phyloP scores from a whole-genome alignment of 2,888 invertebrate genomes.

The Nemotelus pantherinus region DNA sequence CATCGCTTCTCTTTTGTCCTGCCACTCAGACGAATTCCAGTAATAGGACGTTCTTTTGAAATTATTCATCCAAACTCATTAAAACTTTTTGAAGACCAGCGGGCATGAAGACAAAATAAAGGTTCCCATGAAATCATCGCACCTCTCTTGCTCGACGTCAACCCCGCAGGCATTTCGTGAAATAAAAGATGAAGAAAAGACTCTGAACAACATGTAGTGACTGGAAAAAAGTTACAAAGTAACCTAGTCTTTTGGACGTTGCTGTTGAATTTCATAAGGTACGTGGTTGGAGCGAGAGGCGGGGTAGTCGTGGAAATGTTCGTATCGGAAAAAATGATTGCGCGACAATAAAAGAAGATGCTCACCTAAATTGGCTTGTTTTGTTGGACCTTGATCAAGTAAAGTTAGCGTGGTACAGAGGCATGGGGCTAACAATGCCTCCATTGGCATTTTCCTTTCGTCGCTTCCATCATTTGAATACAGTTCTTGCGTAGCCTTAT shows the following conservation, averaged over 20 bases:
- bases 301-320: background rate
- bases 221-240: too few relatives aligned
- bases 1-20: background rate
- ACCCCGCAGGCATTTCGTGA: background rate
- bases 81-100: constrained; percentile 22
- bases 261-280: too few relatives aligned
- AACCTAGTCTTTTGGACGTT: too few relatives aligned
- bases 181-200: background rate
- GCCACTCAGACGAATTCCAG: background rate
- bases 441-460: too few relatives aligned
- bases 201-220: too few relatives aligned
- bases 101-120: constrained; percentile 30
- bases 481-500: too few relatives aligned
- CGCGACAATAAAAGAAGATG: constrained; percentile 34
- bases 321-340: constrained; percentile 17
- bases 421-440: too few relatives aligned
- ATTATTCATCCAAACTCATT: constrained; percentile 37
- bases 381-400: background rate
- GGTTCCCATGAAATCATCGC: background rate
- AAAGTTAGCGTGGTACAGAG: too few relatives aligned
- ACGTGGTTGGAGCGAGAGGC: too few relatives aligned
- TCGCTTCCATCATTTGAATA: too few relatives aligned
- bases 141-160: too few relatives aligned
- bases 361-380: background rate
- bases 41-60: background rate